Evolutionary conservation across 2,797 vertebrate species (phyloP).

Genomic region (Cuculus canorus): DNA sequence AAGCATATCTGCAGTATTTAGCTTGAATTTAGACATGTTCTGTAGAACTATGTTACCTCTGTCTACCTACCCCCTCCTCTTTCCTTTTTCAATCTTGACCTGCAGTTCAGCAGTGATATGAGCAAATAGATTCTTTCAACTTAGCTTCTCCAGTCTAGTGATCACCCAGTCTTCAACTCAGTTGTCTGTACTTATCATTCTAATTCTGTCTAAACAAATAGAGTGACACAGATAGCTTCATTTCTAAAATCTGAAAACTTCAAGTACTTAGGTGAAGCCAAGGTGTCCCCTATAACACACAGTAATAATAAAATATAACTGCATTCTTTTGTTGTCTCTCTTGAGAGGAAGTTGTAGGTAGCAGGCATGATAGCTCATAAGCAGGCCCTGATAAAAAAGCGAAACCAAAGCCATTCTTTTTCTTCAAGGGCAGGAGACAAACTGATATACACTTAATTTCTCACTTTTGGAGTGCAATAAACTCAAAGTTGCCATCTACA

Average conservation of each 20-base stretch:
- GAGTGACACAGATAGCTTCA: neutral
- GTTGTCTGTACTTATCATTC: neutral
- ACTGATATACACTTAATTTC: constrained; percentile 46
- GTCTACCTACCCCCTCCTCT: neutral
- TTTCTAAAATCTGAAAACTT: neutral
- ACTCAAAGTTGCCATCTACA: constrained; percentile 41
- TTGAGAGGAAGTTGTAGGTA: neutral
- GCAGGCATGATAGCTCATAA: neutral
- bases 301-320: constrained; percentile 9
- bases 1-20: neutral
- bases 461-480: constrained; percentile 48
- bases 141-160: neutral
- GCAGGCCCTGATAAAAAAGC: neutral
- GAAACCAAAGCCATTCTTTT: neutral
- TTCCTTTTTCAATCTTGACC: neutral
- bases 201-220: neutral
- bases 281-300: neutral
- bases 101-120: neutral
- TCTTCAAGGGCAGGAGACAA: constrained; percentile 37
- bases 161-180: fast-evolving
- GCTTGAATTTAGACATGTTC: neutral
- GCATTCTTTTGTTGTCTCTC: neutral
- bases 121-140: neutral
- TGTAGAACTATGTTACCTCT: neutral
- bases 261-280: neutral